Evolutionary conservation across 1,140 invertebrate genomes (phyloP), one percentile per base, ranked within the genome.

Genomic region (Homarus americanus): DNA sequence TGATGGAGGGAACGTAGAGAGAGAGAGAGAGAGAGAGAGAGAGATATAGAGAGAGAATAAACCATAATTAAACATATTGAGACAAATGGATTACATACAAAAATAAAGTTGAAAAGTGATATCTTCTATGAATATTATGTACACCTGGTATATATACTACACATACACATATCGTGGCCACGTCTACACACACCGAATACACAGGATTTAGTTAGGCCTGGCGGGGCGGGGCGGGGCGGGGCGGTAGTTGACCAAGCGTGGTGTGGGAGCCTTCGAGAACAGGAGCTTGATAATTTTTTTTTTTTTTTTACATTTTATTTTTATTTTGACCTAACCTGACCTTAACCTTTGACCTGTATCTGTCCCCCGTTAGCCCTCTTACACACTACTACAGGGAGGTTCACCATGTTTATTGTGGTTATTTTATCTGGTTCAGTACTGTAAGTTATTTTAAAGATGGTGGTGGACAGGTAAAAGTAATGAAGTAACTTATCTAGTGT

Each of bases 91-190:
- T 17, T 32, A 69, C 63, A 69, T 69, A 69, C 63, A 69, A 69
- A 69, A 69, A 69, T 69, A 69, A 69, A 69, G n/a, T 32, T 17
- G 9, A 69, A 32, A 69, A 69, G 5, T 69, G 63, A 32, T 69
- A 69, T 69, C 63, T 69, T 24, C 63, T 69, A 69, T 69, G 63
- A 28, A 69, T 69, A 69, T 69, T 49, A 69, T 69, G 28, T 69
- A 69, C 63, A 69, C 12, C 28, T 69, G n/a, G n/a, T 69, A 69
- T 69, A 69, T 69, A 69, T 32, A 69, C 63, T 69, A 69, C 63
- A 69, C 28, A 32, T 28, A 69, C n/a, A 69, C 44, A 49, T 12
- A 69, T 69, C 63, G 32, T 69, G 28, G 63, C 24, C 63, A 69
- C 63, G 63, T 28, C 63, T 69, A 69, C 28, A 69, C 32, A 69